Base-by-base conservation (phyloP, 2,113 vertebrate genomes). In the Burhinus oedicnemus region DNA sequence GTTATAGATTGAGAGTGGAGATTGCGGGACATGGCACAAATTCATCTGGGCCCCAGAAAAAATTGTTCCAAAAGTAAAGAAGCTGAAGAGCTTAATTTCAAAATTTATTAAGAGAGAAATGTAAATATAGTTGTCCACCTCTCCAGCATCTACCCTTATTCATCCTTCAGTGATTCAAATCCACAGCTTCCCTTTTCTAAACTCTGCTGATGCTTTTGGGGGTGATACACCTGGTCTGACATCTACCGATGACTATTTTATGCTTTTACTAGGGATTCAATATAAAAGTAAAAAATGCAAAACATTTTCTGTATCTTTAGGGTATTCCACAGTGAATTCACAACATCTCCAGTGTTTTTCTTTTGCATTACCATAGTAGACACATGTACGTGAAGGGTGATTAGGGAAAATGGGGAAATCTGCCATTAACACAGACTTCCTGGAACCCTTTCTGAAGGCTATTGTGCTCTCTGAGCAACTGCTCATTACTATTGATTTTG, bases 311-410 rank as follows among this genome's bases (percentile, higher is more conserved):
- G 0, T 36, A 32, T 52, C 27, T 68, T 83, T 17, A 36, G 16
- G 23, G 17, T 72, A 68, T 90, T 77, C 9, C 65, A 20, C 4
- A 4, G 60, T 60, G 16, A 55, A 20, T 34, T 52, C 22, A 70
- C 21, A 76, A 8, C 29, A 47, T 32, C 6, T 95, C 57, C 22
- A 52, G 23, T 49, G 42, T 14, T 85, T 38, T 78, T 47, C 3
- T 90, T 82, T 69, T 15, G 1, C 25, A 18, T 54, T 68, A 6
- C 8, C 12, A 1, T 15, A 52, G 2, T 8, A 57, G n/a, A 74
- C 85, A 42, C 0, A 5, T 21, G 3, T 13, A 20, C 0, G 1
- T 20, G 32, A 36, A 84, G 5, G 3, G 6, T 25, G 11, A 61
- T 29, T 8, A 66, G 15, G 20, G 20, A 51, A 82, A 70, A 10